Percentiles rank a stretch among this genome's conserved stretches.
Evolutionary conservation across 2,888 invertebrate genomes (phyloP).

Genomic region (Arrhopalites spinosus): DNA sequence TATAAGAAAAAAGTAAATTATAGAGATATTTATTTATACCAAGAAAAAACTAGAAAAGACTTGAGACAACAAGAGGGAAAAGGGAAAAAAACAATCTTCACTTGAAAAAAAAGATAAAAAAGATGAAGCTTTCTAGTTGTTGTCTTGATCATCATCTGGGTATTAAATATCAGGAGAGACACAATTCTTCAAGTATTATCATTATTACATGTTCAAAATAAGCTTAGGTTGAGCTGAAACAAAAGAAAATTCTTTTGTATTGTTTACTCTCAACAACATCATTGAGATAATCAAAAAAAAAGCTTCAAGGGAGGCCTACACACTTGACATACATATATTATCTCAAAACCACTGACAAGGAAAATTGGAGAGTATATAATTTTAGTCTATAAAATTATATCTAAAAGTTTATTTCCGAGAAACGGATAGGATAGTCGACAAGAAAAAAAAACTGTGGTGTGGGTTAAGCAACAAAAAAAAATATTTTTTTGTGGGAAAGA

Average conservation of each 20-base stretch:
- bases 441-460: no score
- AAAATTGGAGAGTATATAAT: no score
- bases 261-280: not conserved
- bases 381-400: no score
- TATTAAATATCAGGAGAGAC: not conserved
- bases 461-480: no score
- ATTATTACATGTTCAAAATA: not conserved
- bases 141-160: not conserved
- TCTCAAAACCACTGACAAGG: not conserved
- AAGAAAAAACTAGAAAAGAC: not conserved
- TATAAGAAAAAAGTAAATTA: not conserved
- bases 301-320: not conserved
- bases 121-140: no score
- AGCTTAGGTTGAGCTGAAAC: conserved; percentile 2
- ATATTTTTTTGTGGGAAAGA: no score
- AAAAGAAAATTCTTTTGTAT: not conserved
- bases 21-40: not conserved
- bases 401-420: no score
- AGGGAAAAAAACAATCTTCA: not conserved
- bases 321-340: not conserved
- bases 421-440: no score
- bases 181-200: not conserved
- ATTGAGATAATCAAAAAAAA: conserved; percentile 6
- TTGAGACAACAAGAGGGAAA: not conserved
- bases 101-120: not conserved